Percentiles rank a stretch among this genome's conserved stretches.
phyloP scores from a whole-genome alignment of 2,888 invertebrate species.

The Steinernema scapterisci region DNA sequence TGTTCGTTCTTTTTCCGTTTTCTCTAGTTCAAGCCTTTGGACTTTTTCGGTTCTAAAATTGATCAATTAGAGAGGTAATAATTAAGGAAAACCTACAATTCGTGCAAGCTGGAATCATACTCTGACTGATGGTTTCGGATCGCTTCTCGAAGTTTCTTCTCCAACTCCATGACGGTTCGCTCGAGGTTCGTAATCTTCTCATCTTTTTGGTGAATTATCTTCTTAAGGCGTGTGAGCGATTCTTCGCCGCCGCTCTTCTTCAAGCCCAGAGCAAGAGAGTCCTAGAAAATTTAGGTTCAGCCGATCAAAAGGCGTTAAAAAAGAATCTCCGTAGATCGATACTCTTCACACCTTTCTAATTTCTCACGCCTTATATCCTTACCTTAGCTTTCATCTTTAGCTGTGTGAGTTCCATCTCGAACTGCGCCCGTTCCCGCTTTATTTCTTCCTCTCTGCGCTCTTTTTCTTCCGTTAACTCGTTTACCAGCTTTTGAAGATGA shows the following conservation, averaged over 20 bases:
- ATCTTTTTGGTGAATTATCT: conserved; percentile 54
- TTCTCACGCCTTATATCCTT: not conserved
- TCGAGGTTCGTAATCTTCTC: conserved; percentile 62
- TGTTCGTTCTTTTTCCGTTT: conserved; percentile 47
- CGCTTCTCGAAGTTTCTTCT: conserved; percentile 39
- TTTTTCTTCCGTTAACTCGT: conserved; percentile 81
- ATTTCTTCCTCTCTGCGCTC: conserved; percentile 85
- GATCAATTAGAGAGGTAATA: too few relatives aligned
- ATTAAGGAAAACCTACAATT: not conserved
- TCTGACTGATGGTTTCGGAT: conserved; percentile 25
- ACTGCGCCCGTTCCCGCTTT: conserved; percentile 80
- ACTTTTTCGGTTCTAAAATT: conserved; percentile 34
- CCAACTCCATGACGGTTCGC: conserved; percentile 52
- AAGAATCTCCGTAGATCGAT: too few relatives aligned
- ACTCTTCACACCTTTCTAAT: too few relatives aligned
- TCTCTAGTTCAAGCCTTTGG: conserved; percentile 40
- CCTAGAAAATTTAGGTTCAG: not conserved
- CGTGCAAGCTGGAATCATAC: conserved; percentile 32
- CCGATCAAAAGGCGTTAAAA: too few relatives aligned
- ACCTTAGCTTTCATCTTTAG: conserved; percentile 68
- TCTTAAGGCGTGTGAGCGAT: conserved; percentile 42
- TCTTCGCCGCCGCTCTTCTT: conserved; percentile 37
- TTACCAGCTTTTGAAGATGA: conserved; percentile 75
- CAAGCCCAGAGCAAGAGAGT: conserved; percentile 35
- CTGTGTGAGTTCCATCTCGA: conserved; percentile 81